Evolutionary conservation across 2,113 vertebrate genomes (phyloP).

Genomic region (Thymallus thymallus): DNA sequence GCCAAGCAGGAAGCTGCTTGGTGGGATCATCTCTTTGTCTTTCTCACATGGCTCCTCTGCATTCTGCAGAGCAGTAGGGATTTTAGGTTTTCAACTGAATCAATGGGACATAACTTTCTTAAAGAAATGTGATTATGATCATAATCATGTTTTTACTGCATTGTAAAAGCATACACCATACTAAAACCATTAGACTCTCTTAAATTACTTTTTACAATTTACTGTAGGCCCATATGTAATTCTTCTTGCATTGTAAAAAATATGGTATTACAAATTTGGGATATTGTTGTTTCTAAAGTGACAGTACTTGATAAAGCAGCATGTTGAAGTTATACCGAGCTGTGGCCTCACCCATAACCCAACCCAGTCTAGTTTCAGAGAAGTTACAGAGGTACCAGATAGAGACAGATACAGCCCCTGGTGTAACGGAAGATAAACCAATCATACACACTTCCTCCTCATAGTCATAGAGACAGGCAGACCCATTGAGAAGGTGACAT

Average conservation of each 20-base stretch:
- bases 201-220: no score
- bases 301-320: background rate
- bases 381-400: slow-evolving; percentile 10
- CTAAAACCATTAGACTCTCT: no score
- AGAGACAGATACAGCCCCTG: slow-evolving; percentile 18
- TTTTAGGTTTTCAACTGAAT: background rate
- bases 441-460: slow-evolving; percentile 14
- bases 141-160: no score
- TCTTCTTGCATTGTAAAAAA: background rate
- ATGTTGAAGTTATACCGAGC: background rate
- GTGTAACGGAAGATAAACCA: slow-evolving; percentile 22
- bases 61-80: background rate
- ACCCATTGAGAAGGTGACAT: background rate
- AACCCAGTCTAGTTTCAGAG: slow-evolving; percentile 1
- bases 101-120: background rate
- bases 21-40: slow-evolving; percentile 27
- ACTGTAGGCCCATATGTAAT: no score
- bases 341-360: slow-evolving; percentile 12
- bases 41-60: background rate
- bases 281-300: background rate
- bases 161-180: no score
- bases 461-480: slow-evolving; percentile 19
- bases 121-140: no score
- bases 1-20: slow-evolving; percentile 43
- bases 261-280: background rate